Conservation (phyloP, 2,113 vertebrate species). For the Gambusia holbrooki region DNA sequence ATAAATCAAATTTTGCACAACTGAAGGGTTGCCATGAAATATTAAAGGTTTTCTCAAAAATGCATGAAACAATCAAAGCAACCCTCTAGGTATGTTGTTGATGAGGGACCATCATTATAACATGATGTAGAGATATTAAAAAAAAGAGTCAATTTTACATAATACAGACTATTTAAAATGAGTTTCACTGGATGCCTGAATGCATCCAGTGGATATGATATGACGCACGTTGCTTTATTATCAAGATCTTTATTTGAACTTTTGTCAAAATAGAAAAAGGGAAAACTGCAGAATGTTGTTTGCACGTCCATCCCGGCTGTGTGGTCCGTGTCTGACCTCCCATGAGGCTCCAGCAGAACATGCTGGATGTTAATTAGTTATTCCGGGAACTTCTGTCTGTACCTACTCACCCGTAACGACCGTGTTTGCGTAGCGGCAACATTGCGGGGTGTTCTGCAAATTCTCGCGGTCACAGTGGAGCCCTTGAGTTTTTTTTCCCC, state of each 20-base stretch:
- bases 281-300: constrained; percentile 8
- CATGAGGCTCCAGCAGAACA: constrained; percentile 13
- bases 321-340: constrained; percentile 29
- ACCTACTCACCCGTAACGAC: constrained; percentile 52
- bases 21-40: too few species aligned
- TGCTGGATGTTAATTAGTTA: constrained; percentile 42
- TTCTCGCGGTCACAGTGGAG: constrained; percentile 36
- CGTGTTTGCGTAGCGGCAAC: constrained; percentile 39
- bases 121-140: too few species aligned
- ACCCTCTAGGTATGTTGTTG: too few species aligned
- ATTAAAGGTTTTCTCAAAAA: too few species aligned
- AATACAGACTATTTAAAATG: constrained; percentile 1
- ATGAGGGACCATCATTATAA: too few species aligned
- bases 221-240: constrained; percentile 6
- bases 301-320: background rate
- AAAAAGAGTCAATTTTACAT: too few species aligned
- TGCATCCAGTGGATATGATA: background rate
- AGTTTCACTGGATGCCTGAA: constrained; percentile 17
- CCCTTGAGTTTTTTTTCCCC: constrained; percentile 40
- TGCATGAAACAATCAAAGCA: too few species aligned
- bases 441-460: constrained; percentile 40
- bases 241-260: background rate
- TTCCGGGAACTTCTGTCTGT: constrained; percentile 40
- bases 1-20: too few species aligned
- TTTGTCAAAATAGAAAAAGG: constrained; percentile 1